These are phyloP conservation scores for Artibeus lituratus DNA, from an alignment of 2,797 vertebrate genomes.

Conservation along the genomic window DNA sequence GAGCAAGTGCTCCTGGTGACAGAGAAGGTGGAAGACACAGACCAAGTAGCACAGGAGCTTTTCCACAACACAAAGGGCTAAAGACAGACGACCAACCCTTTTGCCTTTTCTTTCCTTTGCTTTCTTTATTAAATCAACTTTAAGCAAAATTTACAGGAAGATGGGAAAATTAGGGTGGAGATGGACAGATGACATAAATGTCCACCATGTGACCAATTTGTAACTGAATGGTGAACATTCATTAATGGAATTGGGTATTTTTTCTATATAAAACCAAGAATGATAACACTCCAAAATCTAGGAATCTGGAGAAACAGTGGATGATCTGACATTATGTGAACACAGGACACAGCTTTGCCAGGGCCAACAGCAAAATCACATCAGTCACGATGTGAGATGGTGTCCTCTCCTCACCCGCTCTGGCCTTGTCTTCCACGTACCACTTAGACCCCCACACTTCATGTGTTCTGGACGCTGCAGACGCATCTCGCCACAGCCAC, in stretches of 20 bases:
- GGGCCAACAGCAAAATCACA: neutral
- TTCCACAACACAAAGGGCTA: neutral
- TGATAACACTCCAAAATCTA: neutral
- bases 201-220: neutral
- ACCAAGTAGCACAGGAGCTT: neutral
- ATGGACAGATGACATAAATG: neutral
- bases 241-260: neutral
- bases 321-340: neutral
- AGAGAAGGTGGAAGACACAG: neutral
- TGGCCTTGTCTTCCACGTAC: neutral
- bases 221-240: neutral
- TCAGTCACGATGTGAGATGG: neutral
- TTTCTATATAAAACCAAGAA: neutral
- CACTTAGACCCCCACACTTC: neutral
- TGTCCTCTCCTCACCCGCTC: neutral
- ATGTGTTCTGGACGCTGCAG: fast-evolving
- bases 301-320: neutral
- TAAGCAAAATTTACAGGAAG: neutral
- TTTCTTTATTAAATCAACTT: neutral
- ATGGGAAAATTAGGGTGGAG: neutral
- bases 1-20: neutral
- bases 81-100: neutral
- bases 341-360: neutral
- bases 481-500: neutral
- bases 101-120: neutral